A percentile compares a stretch with the other conserved stretches of the same genome.
These are phyloP conservation scores for Paradisaea rubra DNA, from an alignment of 2,113 vertebrate genomes.

Conservation along the genomic window DNA sequence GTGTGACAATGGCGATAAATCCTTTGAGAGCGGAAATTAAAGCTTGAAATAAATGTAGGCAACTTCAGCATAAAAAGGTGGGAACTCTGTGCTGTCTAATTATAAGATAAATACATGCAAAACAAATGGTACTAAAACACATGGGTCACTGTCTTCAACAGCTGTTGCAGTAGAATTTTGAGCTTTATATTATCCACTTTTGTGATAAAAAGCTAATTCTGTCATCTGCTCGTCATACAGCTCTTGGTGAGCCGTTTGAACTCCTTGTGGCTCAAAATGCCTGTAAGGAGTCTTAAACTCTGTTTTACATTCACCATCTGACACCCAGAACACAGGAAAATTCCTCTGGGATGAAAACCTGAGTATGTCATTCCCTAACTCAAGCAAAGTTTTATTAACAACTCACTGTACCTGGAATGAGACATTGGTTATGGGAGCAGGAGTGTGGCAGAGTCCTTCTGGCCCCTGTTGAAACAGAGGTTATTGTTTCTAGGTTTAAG, in stretches of 20 bases:
- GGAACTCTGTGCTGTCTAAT: not conserved
- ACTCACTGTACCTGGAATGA: not conserved
- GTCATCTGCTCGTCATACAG: not conserved
- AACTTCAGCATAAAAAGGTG: not conserved
- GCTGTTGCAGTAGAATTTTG: not conserved
- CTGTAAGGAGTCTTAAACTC: not conserved
- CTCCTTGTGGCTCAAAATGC: not conserved
- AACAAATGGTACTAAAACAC: not conserved
- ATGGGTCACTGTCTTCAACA: not conserved
- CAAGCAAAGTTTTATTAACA: not conserved
- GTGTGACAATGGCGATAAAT: not conserved
- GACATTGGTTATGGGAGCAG: not conserved
- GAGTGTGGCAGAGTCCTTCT: not conserved
- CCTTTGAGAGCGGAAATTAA: not conserved
- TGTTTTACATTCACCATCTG: not conserved
- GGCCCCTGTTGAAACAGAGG: not conserved
- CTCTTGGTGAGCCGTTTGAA: not conserved
- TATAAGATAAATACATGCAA: not conserved
- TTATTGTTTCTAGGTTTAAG: not conserved
- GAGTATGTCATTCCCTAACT: not conserved
- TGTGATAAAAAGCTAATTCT: not conserved
- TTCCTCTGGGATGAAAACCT: not conserved
- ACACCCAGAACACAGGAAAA: not conserved
- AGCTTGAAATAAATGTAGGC: not conserved
- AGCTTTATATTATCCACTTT: not conserved